Evolutionary conservation across 2,113 vertebrate genomes (phyloP).

Genomic region (Plectropomus leopardus): DNA sequence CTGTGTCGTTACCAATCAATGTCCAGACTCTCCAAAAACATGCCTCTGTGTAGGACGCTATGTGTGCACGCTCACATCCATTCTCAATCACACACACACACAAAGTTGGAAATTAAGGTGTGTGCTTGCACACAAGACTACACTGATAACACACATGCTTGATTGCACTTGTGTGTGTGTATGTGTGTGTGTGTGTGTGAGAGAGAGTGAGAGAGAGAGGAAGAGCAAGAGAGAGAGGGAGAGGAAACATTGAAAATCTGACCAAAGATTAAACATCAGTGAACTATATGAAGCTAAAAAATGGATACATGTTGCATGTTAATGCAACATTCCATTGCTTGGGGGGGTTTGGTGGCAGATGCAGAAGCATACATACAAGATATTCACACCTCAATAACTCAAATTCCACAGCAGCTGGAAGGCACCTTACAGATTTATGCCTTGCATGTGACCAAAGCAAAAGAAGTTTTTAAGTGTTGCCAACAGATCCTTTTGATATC

Average conservation of each 20-base stretch:
- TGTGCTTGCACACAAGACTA: not conserved
- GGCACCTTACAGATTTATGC: constrained; percentile 5
- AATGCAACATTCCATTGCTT: constrained; percentile 6
- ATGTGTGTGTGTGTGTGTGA: not conserved
- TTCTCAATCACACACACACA: too few relatives aligned
- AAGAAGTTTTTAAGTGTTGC: constrained; percentile 46
- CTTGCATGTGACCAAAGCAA: constrained; percentile 13
- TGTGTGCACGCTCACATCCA: too few relatives aligned
- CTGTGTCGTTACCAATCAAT: constrained; percentile 21
- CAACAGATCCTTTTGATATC: constrained; percentile 25
- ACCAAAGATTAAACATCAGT: constrained; percentile 4
- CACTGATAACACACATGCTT: not conserved
- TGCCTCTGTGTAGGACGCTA: not conserved
- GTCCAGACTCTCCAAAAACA: not conserved
- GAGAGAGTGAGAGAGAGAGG: not conserved
- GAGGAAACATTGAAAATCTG: not conserved
- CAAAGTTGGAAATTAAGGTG: too few relatives aligned
- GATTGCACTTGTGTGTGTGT: not conserved
- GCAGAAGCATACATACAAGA: not conserved
- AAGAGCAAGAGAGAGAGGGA: not conserved
- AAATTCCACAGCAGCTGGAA: not conserved
- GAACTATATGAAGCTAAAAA: constrained; percentile 11
- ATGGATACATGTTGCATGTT: constrained; percentile 20
- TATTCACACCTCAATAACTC: not conserved
- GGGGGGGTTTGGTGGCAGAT: not conserved